Evolutionary conservation across 2,888 invertebrate species (phyloP), one percentile per base, ranked within the genome.

Genomic region (Pristionchus fissidentatus): DNA sequence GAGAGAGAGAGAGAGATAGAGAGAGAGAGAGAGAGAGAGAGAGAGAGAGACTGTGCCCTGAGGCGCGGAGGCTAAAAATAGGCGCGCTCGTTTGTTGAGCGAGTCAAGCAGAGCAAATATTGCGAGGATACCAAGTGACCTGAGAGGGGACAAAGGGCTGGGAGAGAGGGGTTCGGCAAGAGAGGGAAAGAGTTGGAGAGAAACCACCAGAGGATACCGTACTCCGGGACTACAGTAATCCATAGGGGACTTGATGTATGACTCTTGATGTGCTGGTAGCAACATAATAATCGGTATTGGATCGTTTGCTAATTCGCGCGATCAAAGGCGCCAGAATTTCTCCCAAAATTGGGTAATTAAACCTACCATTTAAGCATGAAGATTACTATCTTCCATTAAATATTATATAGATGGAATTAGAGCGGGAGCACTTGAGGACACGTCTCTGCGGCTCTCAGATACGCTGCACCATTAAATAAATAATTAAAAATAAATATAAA

Each of bases 21-120:
- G 41, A 70, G 70, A 41, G 70, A 70, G 57, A 3, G 15, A 3
- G 79, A 79, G 29, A 81, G 41, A 46, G 60, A 22, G 70, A 43
- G 38, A 81, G 60, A n/a, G 70, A 70, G 60, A 77, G 38, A 38
- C 60, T 46, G n/a, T 8, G 15, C 52, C 52, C 29, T 26, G 10
- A 41, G 70, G 38, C 26, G 32, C 66, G 80, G 46, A 70, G 10
- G 80, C 43, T 19, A 38, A 84, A 57, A 81, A 77, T 66, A 52
- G 81, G 62, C 60, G 35, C 66, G 38, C 62, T 62, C n/a, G 55
- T 52, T 66, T 57, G 66, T 70, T 19, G n/a, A 7, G 66, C 38
- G 70, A 66, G 41, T 70, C 70, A 70, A 70, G 70, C 70, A 70
- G 70, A 32, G 70, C 70, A 70, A 70, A 70, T 70, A 70, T n/a